phyloP scores from a whole-genome alignment of 2,113 vertebrate species.

The Meleagris gallopavo region DNA sequence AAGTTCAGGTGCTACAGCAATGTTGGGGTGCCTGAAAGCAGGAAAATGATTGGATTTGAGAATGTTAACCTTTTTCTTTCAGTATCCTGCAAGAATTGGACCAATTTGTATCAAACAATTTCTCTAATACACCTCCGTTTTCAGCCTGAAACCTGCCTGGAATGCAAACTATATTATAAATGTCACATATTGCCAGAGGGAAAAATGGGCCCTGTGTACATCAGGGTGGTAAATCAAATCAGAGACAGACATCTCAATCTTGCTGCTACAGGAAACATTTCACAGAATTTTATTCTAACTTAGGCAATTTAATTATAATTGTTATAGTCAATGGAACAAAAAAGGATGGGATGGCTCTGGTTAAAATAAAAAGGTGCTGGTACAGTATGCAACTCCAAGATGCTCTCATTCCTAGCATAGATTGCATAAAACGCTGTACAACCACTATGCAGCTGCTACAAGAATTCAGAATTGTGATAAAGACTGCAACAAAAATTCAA shows the following conservation, averaged over 20 bases:
- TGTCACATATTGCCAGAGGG: neutral
- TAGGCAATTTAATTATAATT: neutral
- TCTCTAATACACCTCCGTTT: neutral
- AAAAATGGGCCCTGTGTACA: neutral
- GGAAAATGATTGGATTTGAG: neutral
- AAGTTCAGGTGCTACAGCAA: conserved; percentile 38
- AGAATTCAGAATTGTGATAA: conserved; percentile 41
- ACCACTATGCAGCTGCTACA: neutral
- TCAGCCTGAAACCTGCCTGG: neutral
- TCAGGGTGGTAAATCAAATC: neutral
- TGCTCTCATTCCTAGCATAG: neutral
- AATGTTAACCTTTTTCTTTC: neutral
- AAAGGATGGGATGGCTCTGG: neutral
- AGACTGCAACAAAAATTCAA: neutral
- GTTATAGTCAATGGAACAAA: neutral
- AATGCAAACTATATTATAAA: neutral
- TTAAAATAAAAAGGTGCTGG: neutral
- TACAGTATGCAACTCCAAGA: neutral
- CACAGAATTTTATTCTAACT: neutral
- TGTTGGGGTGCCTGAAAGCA: neutral
- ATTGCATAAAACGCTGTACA: neutral
- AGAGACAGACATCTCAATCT: neutral
- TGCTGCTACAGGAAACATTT: neutral
- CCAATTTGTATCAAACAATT: neutral
- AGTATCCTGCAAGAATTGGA: neutral